Evolutionary conservation across 1,140 invertebrate species (phyloP).

Genomic region (Sarcophaga peregrina): DNA sequence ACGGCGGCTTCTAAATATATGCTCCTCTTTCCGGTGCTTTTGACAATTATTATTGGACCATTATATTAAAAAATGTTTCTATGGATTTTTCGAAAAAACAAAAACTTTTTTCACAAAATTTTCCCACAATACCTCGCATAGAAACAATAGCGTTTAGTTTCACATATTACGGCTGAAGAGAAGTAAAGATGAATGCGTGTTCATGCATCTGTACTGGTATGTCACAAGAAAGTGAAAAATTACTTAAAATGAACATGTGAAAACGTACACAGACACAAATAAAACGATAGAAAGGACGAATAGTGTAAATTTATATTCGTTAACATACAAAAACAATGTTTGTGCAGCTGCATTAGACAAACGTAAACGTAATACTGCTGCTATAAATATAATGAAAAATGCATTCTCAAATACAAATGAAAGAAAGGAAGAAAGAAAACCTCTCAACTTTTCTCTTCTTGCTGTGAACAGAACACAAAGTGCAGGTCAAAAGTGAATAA

Average conservation of each 20-base stretch:
- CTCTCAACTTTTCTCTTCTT: not conserved
- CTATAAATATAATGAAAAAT: conserved; percentile 11
- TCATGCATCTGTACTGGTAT: not conserved
- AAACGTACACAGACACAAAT: not conserved
- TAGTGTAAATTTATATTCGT: too few species aligned
- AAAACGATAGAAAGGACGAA: not conserved
- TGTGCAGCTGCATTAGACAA: conserved; percentile 9
- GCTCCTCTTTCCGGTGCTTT: too few species aligned
- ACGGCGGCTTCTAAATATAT: too few species aligned
- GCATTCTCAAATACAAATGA: not conserved
- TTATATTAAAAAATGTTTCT: not conserved
- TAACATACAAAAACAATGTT: not conserved
- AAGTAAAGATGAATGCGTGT: not conserved
- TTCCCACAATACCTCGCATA: not conserved
- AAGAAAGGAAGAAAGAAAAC: not conserved
- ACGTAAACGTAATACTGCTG: not conserved
- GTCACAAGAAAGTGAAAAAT: not conserved
- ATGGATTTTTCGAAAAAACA: not conserved
- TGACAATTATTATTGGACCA: too few species aligned
- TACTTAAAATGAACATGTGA: conserved; percentile 13
- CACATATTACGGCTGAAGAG: not conserved
- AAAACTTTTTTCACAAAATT: not conserved
- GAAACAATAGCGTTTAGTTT: not conserved
- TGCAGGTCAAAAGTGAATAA: conserved; percentile 5
- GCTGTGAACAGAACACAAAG: not conserved